Conservation (phyloP, 2,888 invertebrate species). For the Phyllotreta striolata region DNA sequence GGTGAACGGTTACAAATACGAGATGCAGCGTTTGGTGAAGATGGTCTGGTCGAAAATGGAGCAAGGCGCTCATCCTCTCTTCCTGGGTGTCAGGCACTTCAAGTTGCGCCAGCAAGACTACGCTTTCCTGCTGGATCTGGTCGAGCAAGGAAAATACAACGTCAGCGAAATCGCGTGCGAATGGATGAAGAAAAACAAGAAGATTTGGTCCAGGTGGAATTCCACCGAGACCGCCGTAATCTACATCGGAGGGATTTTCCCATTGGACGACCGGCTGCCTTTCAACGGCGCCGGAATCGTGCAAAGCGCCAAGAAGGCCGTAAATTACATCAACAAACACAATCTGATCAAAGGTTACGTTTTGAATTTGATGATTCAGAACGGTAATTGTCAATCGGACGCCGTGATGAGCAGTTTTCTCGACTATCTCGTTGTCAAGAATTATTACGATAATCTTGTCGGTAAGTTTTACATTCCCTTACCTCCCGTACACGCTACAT, state of each 20-base stretch:
- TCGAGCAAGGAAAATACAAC: slow-evolving; percentile 37
- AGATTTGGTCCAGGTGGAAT: slow-evolving; percentile 63
- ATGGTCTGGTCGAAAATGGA: slow-evolving; percentile 69
- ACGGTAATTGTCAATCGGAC: slow-evolving; percentile 77
- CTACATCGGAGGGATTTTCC: slow-evolving; percentile 76
- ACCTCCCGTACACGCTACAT: not conserved
- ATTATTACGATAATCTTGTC: slow-evolving; percentile 66
- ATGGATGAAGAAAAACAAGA: slow-evolving; percentile 67
- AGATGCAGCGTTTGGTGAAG: slow-evolving; percentile 73
- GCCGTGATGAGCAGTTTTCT: slow-evolving; percentile 79
- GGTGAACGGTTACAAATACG: slow-evolving; percentile 69
- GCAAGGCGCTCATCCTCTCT: slow-evolving; percentile 63
- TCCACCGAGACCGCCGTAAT: slow-evolving; percentile 56
- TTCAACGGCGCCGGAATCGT: slow-evolving; percentile 70
- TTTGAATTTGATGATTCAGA: slow-evolving; percentile 65
- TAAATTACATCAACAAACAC: slow-evolving; percentile 69
- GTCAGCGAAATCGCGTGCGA: slow-evolving; percentile 69
- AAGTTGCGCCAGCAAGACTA: slow-evolving; percentile 66
- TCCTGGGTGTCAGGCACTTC: slow-evolving; percentile 63
- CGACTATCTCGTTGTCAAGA: slow-evolving; percentile 67
- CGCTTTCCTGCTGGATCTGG: slow-evolving; percentile 52
- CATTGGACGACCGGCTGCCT: slow-evolving; percentile 67
- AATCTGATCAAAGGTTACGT: slow-evolving; percentile 62
- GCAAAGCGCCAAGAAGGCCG: slow-evolving; percentile 70
- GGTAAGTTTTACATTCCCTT: slow-evolving; percentile 51